Evolutionary conservation across 2,797 vertebrate genomes (phyloP), one percentile per base, ranked within the genome.

Genomic region (Psittacula derbiana): DNA sequence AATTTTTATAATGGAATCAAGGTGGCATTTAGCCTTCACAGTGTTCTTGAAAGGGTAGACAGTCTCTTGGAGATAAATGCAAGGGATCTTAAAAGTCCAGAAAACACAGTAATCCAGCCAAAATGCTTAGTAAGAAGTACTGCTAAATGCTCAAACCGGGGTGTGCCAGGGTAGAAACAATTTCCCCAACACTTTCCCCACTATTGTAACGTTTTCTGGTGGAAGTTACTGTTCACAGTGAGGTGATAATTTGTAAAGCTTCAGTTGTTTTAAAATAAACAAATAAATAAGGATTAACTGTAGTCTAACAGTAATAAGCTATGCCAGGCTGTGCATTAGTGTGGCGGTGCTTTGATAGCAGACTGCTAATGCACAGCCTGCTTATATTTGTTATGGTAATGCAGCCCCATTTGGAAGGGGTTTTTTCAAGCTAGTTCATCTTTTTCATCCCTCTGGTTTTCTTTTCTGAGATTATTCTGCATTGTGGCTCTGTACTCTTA

Each of bases 221-320:
- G 92, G 61, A 62, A 61, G n/a, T 66, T 91, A 55, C 25, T 87
- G 7, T 80, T 92, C 53, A 16, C 46, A 74, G 40, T 55, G 57
- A 88, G 62, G 71, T 17, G 33, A 82, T 88, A 80, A 75, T 80
- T 90, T 88, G 31, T 65, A 94, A 23, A 84, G 61, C 40, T 78
- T 92, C 30, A 83, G 0, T 36, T 88, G 36, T 46, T 94, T 80
- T 90, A 94, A 94, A 93, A 66, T 88, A 93, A 92, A 73, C 38
- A 76, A 88, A 88, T 95, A 96, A 96, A 95, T 83, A 83, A 91
- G 85, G 79, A 50, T 62, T 95, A 97, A 97, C 58, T 65, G 31
- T 95, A 97, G 69, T 60, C 86, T 96, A 95, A 97, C 53, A 88
- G 65, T 57, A 91, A 83, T 83, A 95, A 94, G 58, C 40, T 49